Percentiles rank a stretch among this genome's conserved stretches.
These are phyloP conservation scores for Zaprionus nigranus DNA, from an alignment of 1,140 invertebrate genomes.

Conservation along the genomic window DNA sequence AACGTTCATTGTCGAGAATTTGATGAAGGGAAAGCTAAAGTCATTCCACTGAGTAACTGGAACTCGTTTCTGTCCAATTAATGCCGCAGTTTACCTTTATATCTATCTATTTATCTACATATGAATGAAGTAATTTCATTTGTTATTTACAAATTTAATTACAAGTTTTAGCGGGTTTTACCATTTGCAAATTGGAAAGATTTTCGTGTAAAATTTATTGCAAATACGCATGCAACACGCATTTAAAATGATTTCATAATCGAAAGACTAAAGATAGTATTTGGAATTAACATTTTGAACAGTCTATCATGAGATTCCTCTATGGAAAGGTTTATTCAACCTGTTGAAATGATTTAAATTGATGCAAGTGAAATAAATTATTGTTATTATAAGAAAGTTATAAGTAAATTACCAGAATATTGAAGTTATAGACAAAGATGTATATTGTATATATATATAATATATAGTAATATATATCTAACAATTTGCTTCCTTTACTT, in stretches of 20 bases:
- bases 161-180: not conserved
- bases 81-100: conserved; percentile 5
- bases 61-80: conserved; percentile 28
- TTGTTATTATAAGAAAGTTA: not conserved
- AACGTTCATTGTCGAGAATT: conserved; percentile 34
- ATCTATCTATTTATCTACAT: not conserved
- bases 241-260: not conserved
- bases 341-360: not conserved
- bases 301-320: not conserved
- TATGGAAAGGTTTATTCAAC: not conserved
- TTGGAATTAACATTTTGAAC: not conserved
- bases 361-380: not conserved
- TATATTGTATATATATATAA: not conserved
- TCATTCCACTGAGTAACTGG: conserved; percentile 12
- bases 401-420: not conserved
- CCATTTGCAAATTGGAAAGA: not conserved
- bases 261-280: not conserved
- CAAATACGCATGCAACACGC: conserved; percentile 9
- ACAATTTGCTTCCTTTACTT: not conserved
- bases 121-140: not conserved
- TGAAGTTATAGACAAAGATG: too few species aligned
- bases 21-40: conserved; percentile 42
- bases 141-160: conserved; percentile 1
- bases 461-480: not conserved
- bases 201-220: not conserved